Conservation (phyloP, 2,888 invertebrate genomes). For the Dasysyrphus tricinctus region DNA sequence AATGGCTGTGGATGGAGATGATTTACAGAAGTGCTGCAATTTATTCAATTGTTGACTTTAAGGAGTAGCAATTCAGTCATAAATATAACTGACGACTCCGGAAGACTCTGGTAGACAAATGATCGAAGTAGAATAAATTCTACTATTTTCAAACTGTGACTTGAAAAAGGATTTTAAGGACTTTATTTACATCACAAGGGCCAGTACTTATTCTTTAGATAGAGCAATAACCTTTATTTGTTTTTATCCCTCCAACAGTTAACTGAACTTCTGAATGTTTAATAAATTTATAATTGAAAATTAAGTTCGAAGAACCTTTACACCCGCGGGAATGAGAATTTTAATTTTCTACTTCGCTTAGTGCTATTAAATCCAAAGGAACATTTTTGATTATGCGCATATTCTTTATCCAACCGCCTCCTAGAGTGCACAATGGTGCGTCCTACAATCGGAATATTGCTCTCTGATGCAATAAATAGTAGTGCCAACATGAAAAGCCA, state of each 20-base stretch:
- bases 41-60: constrained; percentile 69
- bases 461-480: constrained; percentile 27
- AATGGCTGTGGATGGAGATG: constrained; percentile 31
- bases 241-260: too few species aligned
- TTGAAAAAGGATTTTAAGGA: neutral
- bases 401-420: neutral
- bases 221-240: too few species aligned
- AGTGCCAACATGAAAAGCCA: constrained; percentile 54
- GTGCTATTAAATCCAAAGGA: neutral
- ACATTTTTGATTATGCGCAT: neutral
- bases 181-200: too few species aligned
- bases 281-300: too few species aligned
- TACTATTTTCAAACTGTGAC: neutral
- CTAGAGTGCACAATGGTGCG: neutral
- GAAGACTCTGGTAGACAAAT: neutral
- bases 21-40: constrained; percentile 57
- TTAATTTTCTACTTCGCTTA: neutral
- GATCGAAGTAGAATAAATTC: neutral
- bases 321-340: neutral
- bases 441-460: constrained; percentile 3
- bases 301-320: neutral
- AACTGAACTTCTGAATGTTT: too few species aligned
- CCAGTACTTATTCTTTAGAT: too few species aligned
- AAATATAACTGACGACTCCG: constrained; percentile 6
- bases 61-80: constrained; percentile 44